A percentile compares a stretch with the other conserved stretches of the same genome.
Evolutionary conservation across 2,888 invertebrate genomes (phyloP).

Genomic region (Pterobdella sp.): DNA sequence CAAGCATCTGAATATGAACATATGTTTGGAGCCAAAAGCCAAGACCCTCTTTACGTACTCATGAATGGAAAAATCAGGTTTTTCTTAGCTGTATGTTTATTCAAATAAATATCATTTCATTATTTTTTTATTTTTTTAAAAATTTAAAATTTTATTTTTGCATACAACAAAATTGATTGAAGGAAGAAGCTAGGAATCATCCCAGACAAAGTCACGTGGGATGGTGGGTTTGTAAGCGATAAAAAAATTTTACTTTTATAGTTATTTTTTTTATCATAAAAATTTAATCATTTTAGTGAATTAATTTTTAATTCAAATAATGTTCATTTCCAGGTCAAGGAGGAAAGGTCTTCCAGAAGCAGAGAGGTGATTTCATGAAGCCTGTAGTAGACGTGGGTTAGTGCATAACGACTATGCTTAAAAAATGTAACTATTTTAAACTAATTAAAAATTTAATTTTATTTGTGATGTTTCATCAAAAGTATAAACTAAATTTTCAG

Average conservation of each 20-base stretch:
- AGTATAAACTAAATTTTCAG: conserved; percentile 28
- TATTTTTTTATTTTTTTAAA: too few relatives aligned
- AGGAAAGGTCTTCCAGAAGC: conserved; percentile 34
- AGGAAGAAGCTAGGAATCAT: conserved; percentile 36
- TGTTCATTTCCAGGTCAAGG: conserved; percentile 32
- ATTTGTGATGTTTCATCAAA: not conserved
- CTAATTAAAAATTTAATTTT: not conserved
- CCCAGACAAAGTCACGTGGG: conserved; percentile 36
- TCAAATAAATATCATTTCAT: too few relatives aligned
- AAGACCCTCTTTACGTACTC: conserved; percentile 29
- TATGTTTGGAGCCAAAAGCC: not conserved
- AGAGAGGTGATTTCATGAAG: conserved; percentile 39
- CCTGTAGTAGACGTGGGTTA: conserved; percentile 36
- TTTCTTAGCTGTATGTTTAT: not conserved
- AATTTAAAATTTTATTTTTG: not conserved
- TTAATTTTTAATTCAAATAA: not conserved
- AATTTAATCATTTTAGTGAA: not conserved
- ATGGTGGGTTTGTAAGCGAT: conserved; percentile 29
- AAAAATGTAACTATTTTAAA: conserved; percentile 2
- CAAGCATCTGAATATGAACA: conserved; percentile 1
- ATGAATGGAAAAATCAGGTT: conserved; percentile 38
- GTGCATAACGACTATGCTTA: not conserved
- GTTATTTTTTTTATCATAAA: not conserved
- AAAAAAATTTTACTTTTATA: not conserved
- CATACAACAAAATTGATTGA: not conserved